Evolutionary conservation across 1,140 invertebrate genomes (phyloP), one percentile per base, ranked within the genome.

Genomic region (Anadara kagoshimensis): DNA sequence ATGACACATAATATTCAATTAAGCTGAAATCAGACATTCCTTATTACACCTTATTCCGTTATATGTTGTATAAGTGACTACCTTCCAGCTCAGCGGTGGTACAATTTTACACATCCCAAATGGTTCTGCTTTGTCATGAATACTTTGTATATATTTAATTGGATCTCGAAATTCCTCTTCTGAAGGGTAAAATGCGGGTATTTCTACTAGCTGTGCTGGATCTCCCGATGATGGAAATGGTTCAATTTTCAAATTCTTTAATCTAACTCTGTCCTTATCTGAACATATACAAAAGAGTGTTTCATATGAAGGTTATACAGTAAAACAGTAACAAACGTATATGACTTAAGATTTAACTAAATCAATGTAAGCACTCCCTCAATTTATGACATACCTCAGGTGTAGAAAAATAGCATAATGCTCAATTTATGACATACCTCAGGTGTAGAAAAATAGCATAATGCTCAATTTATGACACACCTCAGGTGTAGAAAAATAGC

Each of bases 101-200:
- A 98, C 93, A 47, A 98, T 94, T 82, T 94, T 92, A 83, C 96
- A 97, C 73, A 98, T 93, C 0, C 97, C 97, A 89, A 93, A 97
- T 69, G 94, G 92, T 70, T 95, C 93, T 0, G 95, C 95, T 69
- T 93, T 90, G 0, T 93, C 91, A 63, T 93, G 91, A 26, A 98
- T 97, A 75, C 94, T 93, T 74, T 95, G 93, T 74, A 98, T 96
- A 81, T 96, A 98, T 75, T 94, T 93, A 1, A 98, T 90, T 0
- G 97, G 96, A 91, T 98, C 95, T 85, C 94, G 92, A 81, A 97
- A 97, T 86, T 97, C 95, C 83, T 94, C 93, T 81, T 94, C 94
- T 0, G 93, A 93, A 0, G 95, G 96, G 84, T 93, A 91, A 88
- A 95, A 97, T 0, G 93, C 93, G 0, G 95, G 95, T 11, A 94